These are phyloP conservation scores for Sceloporus tristichus DNA, from an alignment of 2,113 vertebrate genomes.

Conservation along the genomic window DNA sequence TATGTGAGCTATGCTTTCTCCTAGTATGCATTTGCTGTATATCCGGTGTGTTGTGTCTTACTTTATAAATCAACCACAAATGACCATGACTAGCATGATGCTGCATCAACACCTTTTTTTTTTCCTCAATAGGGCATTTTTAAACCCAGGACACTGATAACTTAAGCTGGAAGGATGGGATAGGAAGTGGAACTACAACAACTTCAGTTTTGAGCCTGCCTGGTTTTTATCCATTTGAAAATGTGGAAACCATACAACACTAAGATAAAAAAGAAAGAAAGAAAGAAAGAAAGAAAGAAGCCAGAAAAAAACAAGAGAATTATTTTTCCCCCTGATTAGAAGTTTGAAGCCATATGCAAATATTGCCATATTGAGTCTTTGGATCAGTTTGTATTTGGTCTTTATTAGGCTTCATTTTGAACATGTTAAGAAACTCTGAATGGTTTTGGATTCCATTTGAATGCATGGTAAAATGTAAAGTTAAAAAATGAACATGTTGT, in stretches of 20 bases:
- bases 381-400: neutral
- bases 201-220: slow-evolving; percentile 37
- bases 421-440: slow-evolving; percentile 8
- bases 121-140: slow-evolving; percentile 52
- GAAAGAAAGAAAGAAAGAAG: neutral
- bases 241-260: slow-evolving; percentile 49
- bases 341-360: slow-evolving; percentile 28
- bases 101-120: slow-evolving; percentile 28
- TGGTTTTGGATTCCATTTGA: slow-evolving; percentile 12
- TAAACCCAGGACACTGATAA: slow-evolving; percentile 37
- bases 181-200: slow-evolving; percentile 18
- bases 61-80: slow-evolving; percentile 57
- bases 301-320: slow-evolving; percentile 25
- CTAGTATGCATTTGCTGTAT: slow-evolving; percentile 53
- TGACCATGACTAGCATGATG: neutral
- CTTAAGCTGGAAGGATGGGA: slow-evolving; percentile 27
- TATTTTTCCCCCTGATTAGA: neutral
- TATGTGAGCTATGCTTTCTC: slow-evolving; percentile 40
- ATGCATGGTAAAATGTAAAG: neutral
- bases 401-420: neutral
- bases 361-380: slow-evolving; percentile 36
- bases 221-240: slow-evolving; percentile 45
- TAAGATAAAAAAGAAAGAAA: neutral
- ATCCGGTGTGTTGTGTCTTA: slow-evolving; percentile 45
- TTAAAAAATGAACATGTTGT: neutral